These are phyloP conservation scores for Cantharis rufa DNA, from an alignment of 2,888 invertebrate species.

Conservation along the genomic window DNA sequence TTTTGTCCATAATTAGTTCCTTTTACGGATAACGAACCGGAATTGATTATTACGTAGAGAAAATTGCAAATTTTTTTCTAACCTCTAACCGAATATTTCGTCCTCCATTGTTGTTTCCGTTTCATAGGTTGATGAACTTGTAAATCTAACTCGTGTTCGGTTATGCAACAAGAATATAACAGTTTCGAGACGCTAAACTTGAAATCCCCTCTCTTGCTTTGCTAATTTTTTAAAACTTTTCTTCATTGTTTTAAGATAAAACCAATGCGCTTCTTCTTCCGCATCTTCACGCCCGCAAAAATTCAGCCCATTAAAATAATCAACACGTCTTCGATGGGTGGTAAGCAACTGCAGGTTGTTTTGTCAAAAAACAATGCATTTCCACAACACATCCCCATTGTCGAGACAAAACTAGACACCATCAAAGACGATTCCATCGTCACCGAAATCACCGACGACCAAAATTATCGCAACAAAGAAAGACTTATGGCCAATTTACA, in stretches of 20 bases:
- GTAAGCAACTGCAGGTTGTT: conserved; percentile 52
- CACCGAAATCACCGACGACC: conserved; percentile 19
- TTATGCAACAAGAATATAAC: neutral
- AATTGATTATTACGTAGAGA: neutral
- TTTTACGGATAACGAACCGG: neutral
- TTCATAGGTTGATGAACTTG: conserved; percentile 35
- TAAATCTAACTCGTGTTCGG: neutral
- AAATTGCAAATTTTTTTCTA: neutral
- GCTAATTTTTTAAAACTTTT: conserved; percentile 7
- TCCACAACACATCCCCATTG: conserved; percentile 1
- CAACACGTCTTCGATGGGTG: conserved; percentile 49
- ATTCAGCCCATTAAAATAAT: conserved; percentile 53
- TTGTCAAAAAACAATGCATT: conserved; percentile 38
- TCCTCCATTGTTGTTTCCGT: conserved; percentile 5
- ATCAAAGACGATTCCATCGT: neutral
- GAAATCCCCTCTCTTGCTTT: neutral
- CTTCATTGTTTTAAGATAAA: conserved; percentile 52
- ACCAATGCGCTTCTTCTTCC: conserved; percentile 69
- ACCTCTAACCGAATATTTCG: neutral
- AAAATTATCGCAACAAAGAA: conserved; percentile 43
- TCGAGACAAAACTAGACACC: neutral
- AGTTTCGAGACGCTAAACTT: neutral
- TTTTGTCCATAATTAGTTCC: neutral
- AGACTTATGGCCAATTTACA: conserved; percentile 50
- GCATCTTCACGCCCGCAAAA: conserved; percentile 58